phyloP scores from a whole-genome alignment of 2,797 vertebrate species.

The Oryzias sinensis region DNA sequence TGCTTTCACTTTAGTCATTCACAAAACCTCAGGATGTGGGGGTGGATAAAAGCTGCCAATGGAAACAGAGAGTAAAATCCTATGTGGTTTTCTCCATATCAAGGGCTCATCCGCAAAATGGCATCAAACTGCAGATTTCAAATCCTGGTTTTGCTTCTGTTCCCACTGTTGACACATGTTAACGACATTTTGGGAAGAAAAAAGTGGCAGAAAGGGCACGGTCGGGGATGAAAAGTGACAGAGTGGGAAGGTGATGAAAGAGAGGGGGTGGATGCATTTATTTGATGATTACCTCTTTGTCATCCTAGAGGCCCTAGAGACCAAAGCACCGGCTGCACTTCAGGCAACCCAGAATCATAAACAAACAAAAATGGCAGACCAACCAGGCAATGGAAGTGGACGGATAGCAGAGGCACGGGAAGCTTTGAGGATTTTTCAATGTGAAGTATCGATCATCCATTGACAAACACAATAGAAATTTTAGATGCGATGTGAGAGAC shows the following conservation, averaged over 20 bases:
- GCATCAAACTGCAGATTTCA: slow-evolving; percentile 49
- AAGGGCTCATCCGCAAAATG: slow-evolving; percentile 43
- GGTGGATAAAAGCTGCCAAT: slow-evolving; percentile 45
- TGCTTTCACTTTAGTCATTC: slow-evolving; percentile 51
- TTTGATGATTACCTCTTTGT: slow-evolving; percentile 70
- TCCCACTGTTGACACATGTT: slow-evolving; percentile 48
- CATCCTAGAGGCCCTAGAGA: slow-evolving; percentile 54
- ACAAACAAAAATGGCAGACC: slow-evolving; percentile 64
- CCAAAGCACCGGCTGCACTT: slow-evolving; percentile 42
- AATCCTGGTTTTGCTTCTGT: slow-evolving; percentile 53
- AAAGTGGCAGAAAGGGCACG: slow-evolving; percentile 28
- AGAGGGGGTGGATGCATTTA: slow-evolving; percentile 57
- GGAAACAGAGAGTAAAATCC: slow-evolving; percentile 47
- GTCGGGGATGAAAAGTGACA: slow-evolving; percentile 28
- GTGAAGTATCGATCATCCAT: slow-evolving; percentile 90
- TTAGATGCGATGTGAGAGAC: slow-evolving; percentile 87
- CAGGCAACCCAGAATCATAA: slow-evolving; percentile 65
- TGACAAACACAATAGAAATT: slow-evolving; percentile 94
- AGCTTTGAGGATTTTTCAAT: slow-evolving; percentile 83
- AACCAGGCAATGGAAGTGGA: slow-evolving; percentile 63
- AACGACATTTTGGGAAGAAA: slow-evolving; percentile 54
- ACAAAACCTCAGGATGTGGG: slow-evolving; percentile 31
- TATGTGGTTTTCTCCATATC: slow-evolving; percentile 56
- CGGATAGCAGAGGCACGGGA: slow-evolving; percentile 43
- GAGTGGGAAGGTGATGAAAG: slow-evolving; percentile 29